Evolutionary conservation across 2,888 invertebrate species (phyloP), one percentile per base, ranked within the genome.

Genomic region (Eudemis profundana): DNA sequence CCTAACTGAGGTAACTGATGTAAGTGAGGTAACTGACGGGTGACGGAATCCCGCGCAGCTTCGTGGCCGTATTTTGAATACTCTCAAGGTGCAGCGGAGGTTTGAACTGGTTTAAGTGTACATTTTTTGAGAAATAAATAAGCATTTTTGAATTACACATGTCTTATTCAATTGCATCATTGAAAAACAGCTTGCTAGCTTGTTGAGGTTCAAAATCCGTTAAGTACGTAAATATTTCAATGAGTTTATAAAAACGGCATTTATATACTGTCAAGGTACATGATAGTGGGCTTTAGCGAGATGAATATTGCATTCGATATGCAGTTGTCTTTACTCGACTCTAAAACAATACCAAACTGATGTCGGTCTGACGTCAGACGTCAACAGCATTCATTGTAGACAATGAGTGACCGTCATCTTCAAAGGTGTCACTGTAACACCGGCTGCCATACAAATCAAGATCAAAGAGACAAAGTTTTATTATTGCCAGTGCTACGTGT

Each of bases 361-460:
- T 33, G 33, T 10, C 17, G 42, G 42, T n/a, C 17, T 44, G 50
- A 51, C 15, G 44, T 61, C 51, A 51, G 14, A 19, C 8, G 29
- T 29, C 56, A 21, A 44, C 44, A 15, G 42, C 29, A 56, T 56
- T 42, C 42, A 44, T 17, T 29, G 27, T 14, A 23, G 36, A 61
- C 51, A 61, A 44, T 53, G 53, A 42, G 50, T 61, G 50, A 33
- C 51, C 29, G 21, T 61, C 42, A 33, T 44, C 33, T 33, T 53
- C 19, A 50, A 33, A 23, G 33, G 23, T 21, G 29, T 42, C 42
- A 42, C 23, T 54, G 17, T 42, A 12, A 56, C 17, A n/a, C 21
- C 12, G 12, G n/a, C 14, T 17, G 21, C n/a, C 42, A 56, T 56
- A 29, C 42, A 42, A 29, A 44, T 56, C 42, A 44, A 15, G 19